Percentiles rank a stretch among this genome's conserved stretches.
These are phyloP conservation scores for Ophthalmolycus amberensis DNA, from an alignment of 2,113 vertebrate genomes.

Conservation along the genomic window DNA sequence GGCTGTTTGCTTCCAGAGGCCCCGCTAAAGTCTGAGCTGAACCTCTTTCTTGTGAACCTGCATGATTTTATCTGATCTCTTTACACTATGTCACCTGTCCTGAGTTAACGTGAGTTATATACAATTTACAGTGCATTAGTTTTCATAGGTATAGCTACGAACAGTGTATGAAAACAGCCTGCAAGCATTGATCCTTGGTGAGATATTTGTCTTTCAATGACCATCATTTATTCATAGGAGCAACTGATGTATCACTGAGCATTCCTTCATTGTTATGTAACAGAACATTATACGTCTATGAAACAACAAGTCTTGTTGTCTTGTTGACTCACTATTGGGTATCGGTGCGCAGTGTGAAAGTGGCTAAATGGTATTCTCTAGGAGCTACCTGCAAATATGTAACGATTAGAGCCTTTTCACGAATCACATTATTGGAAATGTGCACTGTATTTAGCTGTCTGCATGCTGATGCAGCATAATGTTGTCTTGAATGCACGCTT, in stretches of 20 bases:
- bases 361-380: conserved; percentile 10
- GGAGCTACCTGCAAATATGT: neutral
- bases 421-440: conserved; percentile 26
- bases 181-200: neutral
- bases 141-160: neutral
- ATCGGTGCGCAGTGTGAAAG: conserved; percentile 18
- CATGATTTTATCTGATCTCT: neutral
- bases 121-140: neutral
- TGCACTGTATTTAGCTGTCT: neutral
- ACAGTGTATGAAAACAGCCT: neutral
- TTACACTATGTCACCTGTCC: neutral
- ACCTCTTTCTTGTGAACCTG: too few species aligned
- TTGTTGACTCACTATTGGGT: neutral
- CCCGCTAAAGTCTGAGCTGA: too few species aligned
- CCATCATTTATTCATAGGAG: neutral
- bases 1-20: too few species aligned
- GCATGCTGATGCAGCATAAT: conserved; percentile 33
- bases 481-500: neutral
- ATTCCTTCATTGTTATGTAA: conserved; percentile 27
- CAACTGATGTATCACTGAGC: conserved; percentile 9
- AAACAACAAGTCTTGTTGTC: conserved; percentile 10
- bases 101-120: neutral
- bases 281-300: neutral
- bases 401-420: conserved; percentile 5
- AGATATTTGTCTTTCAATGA: neutral